A percentile compares a stretch with the other conserved stretches of the same genome.
phyloP scores from a whole-genome alignment of 2,888 invertebrate species.

The Leptogaster cylindrica region DNA sequence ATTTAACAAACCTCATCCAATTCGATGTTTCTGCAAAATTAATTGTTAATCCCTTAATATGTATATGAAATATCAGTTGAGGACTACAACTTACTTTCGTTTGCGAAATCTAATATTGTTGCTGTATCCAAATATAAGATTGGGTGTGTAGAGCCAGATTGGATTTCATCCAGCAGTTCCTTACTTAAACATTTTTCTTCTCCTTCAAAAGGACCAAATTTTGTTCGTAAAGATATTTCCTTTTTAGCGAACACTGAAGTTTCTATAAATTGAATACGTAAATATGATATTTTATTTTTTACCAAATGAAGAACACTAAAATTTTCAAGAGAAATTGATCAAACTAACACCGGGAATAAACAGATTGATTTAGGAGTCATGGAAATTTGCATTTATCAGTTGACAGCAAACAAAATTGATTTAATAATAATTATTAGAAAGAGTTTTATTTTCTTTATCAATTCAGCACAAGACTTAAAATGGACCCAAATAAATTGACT shows the following conservation, averaged over 20 bases:
- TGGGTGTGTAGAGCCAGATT: constrained; percentile 50
- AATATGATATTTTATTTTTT: too few species aligned
- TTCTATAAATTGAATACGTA: too few species aligned
- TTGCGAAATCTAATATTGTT: constrained; percentile 65
- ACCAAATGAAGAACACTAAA: constrained; percentile 24
- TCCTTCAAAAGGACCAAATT: constrained; percentile 53
- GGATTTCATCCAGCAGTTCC: constrained; percentile 48
- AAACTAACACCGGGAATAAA: neutral
- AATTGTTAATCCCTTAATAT: neutral
- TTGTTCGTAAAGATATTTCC: constrained; percentile 50
- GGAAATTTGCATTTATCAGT: neutral
- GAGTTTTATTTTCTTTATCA: neutral
- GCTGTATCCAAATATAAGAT: constrained; percentile 50
- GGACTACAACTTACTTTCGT: constrained; percentile 65
- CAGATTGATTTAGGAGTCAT: neutral
- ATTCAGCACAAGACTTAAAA: neutral
- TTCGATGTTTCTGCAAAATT: constrained; percentile 69
- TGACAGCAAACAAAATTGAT: neutral
- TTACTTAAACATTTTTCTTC: constrained; percentile 49
- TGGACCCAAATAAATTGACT: constrained; percentile 51
- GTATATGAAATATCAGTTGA: neutral
- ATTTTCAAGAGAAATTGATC: neutral
- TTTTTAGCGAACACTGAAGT: constrained; percentile 50
- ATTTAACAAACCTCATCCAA: constrained; percentile 83
- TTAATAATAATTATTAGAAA: neutral